These are phyloP conservation scores for Megalopta genalis DNA, from an alignment of 1,140 invertebrate genomes.

Conservation along the genomic window DNA sequence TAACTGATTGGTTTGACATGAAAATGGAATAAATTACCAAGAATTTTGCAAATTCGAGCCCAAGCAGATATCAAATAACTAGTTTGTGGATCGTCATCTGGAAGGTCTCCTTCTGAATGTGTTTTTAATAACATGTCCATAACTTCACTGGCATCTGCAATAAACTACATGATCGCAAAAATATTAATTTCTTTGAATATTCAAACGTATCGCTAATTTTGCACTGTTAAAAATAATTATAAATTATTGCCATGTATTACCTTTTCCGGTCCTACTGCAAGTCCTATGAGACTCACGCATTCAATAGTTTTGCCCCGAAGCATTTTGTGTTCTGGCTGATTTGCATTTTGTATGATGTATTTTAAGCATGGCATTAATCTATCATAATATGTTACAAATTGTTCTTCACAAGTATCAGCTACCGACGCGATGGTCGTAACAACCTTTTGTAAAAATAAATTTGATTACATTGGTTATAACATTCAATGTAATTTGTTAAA, in stretches of 20 bases:
- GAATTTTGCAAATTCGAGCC: slow-evolving; percentile 98
- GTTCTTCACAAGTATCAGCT: slow-evolving; percentile 98
- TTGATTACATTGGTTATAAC: not conserved
- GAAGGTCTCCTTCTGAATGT: slow-evolving; percentile 90
- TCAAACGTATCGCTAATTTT: not conserved
- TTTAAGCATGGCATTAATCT: slow-evolving; percentile 97
- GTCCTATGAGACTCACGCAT: slow-evolving; percentile 98
- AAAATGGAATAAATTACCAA: slow-evolving; percentile 82
- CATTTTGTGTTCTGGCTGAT: slow-evolving; percentile 91
- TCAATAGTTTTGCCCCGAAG: slow-evolving; percentile 98
- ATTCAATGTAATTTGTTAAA: not conserved
- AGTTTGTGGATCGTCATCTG: slow-evolving; percentile 98
- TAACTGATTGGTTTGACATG: not conserved
- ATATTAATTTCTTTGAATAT: slow-evolving; percentile 40
- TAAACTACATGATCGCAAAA: slow-evolving; percentile 83
- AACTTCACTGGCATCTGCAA: slow-evolving; percentile 95
- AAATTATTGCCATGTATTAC: slow-evolving; percentile 69
- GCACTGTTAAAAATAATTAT: not conserved
- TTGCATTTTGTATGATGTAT: slow-evolving; percentile 98
- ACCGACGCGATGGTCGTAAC: slow-evolving; percentile 99
- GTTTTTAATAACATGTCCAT: slow-evolving; percentile 97
- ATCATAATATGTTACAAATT: slow-evolving; percentile 92
- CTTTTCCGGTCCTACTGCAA: slow-evolving; percentile 97
- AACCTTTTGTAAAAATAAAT: slow-evolving; percentile 68
- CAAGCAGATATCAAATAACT: slow-evolving; percentile 99